Base-by-base conservation (phyloP, 2,797 vertebrate species). In the Carcharodon carcharias region DNA sequence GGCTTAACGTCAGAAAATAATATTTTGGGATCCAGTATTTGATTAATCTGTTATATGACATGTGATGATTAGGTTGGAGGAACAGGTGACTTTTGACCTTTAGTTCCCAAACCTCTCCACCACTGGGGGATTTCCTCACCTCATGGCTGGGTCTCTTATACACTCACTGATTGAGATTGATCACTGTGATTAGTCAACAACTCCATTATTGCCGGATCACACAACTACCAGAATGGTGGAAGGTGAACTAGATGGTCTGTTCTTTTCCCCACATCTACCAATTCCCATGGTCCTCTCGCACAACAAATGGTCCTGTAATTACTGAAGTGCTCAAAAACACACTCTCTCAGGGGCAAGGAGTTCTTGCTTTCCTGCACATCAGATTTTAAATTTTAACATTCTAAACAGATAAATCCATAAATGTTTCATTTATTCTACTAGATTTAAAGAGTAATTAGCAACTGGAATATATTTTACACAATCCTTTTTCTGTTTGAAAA, bases 341-440 rank as follows among this genome's bases (percentile, higher is more conserved):
- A 77, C 31, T 82, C 8, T 82, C 18, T 26, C 21, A 0, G n/a
- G 67, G 35, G 61, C 61, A 93, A 93, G 61, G 18, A 65, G 35
- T 3, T 93, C 31, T n/a, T 45, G 35, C 11, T 85, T 85, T 67
- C 4, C 18, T 93, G 35, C 40, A 45, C n/a, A 65, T 40, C 61
- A 26, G n/a, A 92, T 21, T 50, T 88, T 61, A 63, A 65, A 63
- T 63, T 92, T 31, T 40, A 61, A 93, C 21, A 23, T 40, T 18
- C 21, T 45, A 65, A 40, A 45, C 65, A 9, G 23, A 93, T 61
- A 65, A 92, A 63, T 9, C 63, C 50, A 89, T 50, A 7, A 50
- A 96, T 82, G 96, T 95, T 96, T 96, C 92, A 91, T 91, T 61
- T 2, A 35, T 91, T 63, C 58, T 65, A 18, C 16, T 18, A 45